Base-by-base conservation (phyloP, 1,140 invertebrate genomes). In the Hyles euphorbiae region DNA sequence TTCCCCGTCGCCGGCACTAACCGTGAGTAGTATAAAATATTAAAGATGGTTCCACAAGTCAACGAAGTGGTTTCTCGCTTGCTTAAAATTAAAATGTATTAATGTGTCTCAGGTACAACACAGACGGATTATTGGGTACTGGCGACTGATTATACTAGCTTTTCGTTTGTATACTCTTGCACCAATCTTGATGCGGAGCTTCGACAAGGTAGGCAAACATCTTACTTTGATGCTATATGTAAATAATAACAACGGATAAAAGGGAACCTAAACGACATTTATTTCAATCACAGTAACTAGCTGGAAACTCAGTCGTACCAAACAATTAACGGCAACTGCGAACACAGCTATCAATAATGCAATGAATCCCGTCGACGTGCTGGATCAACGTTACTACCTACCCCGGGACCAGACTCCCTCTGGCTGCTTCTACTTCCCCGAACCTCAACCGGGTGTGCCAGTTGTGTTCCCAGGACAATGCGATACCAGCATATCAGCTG, bases 71-170 rank as follows among this genome's bases (percentile, higher is more conserved):
- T 22, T 22, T 22, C 22, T 22, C 3, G n/a, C n/a, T n/a, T 48
- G 5, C 8, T n/a, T 5, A 40, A 5, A 40, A 5, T 40, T 40
- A 8, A 5, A 8, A 40, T 10, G 7, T 54, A 5, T 12, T 32
- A 12, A 7, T 45, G 22, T 44, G 3, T 45, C 43, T n/a, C 45
- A 56, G 45, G 34, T 1, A 47, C 44, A 48, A 34, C 5, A 47
- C 22, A 48, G 5, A 57, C 90, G 0, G 90, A 91, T 5, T 86
- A 86, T 61, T 87, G 82, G 82, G 78, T 88, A 0, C 56, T 88
- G 22, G 63, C 58, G 1, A 88, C 86, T 5, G 76, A 88, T 56
- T 88, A 88, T 44, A 40, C 12, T 0, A 59, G 63, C 0, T 87
- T 82, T 52, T 69, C 85, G 6, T 56, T 88, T 3, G 83, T 86